These are phyloP conservation scores for Andrena hattorfiana DNA, from an alignment of 2,888 invertebrate genomes.

Conservation along the genomic window DNA sequence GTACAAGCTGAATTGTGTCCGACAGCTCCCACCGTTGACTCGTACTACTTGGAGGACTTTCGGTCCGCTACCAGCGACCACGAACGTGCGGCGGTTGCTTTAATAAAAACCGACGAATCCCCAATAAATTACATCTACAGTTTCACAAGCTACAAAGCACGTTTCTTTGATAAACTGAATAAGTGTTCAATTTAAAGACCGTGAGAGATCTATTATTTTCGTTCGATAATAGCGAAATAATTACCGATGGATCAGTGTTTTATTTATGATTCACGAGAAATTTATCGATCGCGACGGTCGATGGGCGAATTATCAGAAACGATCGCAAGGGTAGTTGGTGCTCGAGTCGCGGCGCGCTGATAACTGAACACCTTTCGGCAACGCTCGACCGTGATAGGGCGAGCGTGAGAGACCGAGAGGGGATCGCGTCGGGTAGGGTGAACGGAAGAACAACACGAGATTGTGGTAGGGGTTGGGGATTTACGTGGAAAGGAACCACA, in stretches of 20 bases:
- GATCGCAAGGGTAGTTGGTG: conserved; percentile 7
- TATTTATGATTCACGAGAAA: background rate
- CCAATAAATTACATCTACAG: background rate
- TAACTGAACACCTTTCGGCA: conserved; percentile 60
- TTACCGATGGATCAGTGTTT: background rate
- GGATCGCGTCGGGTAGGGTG: conserved; percentile 27
- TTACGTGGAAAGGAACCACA: background rate
- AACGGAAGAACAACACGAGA: conserved; percentile 4
- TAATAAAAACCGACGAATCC: background rate
- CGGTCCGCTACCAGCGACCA: background rate
- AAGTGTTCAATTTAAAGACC: background rate
- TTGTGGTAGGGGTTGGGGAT: background rate
- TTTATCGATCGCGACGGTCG: conserved; percentile 1
- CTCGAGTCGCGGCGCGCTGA: conserved; percentile 61
- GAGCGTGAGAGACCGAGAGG: conserved; percentile 23
- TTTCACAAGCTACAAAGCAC: background rate
- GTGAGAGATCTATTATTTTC: background rate
- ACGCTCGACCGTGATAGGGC: conserved; percentile 29
- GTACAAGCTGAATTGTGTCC: background rate
- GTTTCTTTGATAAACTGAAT: background rate
- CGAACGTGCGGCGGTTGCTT: background rate
- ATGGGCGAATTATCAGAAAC: background rate
- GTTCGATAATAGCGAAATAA: background rate
- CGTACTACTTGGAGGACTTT: background rate
- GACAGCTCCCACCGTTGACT: background rate